Conservation (phyloP, 2,797 vertebrate species). For the Enteromius afrohamiltoni region DNA sequence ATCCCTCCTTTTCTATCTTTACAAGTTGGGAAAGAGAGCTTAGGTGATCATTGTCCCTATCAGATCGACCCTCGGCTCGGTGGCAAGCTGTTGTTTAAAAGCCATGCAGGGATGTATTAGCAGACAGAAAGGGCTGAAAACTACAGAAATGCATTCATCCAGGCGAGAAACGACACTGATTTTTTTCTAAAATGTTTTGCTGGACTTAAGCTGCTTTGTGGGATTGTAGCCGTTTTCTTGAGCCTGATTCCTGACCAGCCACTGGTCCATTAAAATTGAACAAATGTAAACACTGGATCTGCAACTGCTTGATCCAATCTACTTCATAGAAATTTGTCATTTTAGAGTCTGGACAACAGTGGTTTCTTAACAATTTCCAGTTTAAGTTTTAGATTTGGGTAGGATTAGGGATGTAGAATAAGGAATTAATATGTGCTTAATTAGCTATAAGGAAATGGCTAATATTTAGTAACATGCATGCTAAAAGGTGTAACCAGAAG, state of each 20-base stretch:
- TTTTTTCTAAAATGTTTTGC: constrained; percentile 60
- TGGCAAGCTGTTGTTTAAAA: constrained; percentile 72
- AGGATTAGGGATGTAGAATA: no score
- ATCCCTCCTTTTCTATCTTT: constrained; percentile 54
- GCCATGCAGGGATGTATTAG: constrained; percentile 60
- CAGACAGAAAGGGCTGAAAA: constrained; percentile 59
- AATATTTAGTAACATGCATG: no score
- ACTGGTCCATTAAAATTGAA: constrained; percentile 52
- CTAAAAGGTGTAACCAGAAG: no score
- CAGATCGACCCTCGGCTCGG: constrained; percentile 50
- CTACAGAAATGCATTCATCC: constrained; percentile 66
- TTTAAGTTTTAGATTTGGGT: no score
- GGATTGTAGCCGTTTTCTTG: constrained; percentile 43
- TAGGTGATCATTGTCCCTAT: constrained; percentile 70
- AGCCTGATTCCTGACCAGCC: constrained; percentile 36
- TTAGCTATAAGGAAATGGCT: no score
- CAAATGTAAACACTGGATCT: constrained; percentile 3
- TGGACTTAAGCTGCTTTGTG: constrained; percentile 60
- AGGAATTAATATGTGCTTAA: no score
- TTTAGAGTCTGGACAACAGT: background rate
- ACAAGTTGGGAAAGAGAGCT: constrained; percentile 63
- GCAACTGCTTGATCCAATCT: background rate
- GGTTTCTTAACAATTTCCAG: background rate
- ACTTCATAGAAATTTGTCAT: background rate
- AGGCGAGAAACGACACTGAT: constrained; percentile 65